Conservation (phyloP, 2,888 invertebrate species). For the Diaphora mendica region DNA sequence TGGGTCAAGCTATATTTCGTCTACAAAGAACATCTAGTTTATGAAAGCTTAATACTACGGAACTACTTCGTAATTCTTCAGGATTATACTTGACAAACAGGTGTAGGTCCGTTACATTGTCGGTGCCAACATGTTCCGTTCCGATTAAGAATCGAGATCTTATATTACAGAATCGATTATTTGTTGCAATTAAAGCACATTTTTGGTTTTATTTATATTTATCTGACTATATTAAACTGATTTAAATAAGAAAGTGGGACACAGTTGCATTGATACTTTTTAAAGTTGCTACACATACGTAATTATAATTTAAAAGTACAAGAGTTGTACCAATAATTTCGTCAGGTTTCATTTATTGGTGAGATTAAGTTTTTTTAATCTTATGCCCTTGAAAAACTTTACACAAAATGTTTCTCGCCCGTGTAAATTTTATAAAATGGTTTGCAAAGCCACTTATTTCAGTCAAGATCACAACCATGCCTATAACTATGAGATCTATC, state of each 20-base stretch:
- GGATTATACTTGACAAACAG: conserved; percentile 60
- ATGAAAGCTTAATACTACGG: neutral
- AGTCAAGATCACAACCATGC: neutral
- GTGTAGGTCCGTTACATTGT: conserved; percentile 67
- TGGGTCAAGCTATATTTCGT: too few species aligned
- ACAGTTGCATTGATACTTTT: neutral
- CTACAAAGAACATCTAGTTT: neutral
- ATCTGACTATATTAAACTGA: conserved; percentile 5
- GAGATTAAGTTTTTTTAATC: neutral
- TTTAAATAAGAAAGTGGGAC: conserved; percentile 25
- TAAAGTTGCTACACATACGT: neutral
- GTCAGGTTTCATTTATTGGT: neutral
- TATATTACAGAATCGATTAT: conserved; percentile 57
- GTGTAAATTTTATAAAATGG: neutral
- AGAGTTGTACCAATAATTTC: neutral
- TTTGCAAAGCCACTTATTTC: neutral
- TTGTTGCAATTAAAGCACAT: conserved; percentile 28
- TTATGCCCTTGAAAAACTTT: neutral
- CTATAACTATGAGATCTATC: neutral
- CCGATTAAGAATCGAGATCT: conserved; percentile 55
- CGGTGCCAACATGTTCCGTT: conserved; percentile 65
- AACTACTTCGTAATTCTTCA: conserved; percentile 35
- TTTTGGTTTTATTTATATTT: neutral
- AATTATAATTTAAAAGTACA: neutral
- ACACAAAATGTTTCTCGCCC: neutral